These are phyloP conservation scores for Diadegma fenestrale DNA, from an alignment of 2,888 invertebrate species.

Conservation along the genomic window DNA sequence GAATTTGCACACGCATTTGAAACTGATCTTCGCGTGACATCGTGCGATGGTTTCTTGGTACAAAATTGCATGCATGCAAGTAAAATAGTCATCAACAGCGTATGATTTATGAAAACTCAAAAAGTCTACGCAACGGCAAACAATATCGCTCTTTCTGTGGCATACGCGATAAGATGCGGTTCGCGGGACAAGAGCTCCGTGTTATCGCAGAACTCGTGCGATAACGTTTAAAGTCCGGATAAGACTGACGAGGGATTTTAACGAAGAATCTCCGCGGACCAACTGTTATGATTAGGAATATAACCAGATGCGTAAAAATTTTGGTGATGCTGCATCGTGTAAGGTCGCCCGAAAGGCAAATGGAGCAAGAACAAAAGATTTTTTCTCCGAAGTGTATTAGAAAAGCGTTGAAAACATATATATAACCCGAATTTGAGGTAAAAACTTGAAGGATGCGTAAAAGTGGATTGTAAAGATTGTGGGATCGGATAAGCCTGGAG, in stretches of 20 bases:
- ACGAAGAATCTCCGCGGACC: conserved; percentile 24
- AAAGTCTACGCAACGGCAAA: background rate
- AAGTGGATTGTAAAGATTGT: conserved; percentile 29
- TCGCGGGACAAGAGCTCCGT: conserved; percentile 14
- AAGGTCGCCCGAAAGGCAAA: conserved; percentile 19
- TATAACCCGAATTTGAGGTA: conserved; percentile 14
- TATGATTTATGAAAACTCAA: background rate
- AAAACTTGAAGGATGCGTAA: conserved; percentile 17
- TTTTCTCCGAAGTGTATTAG: conserved; percentile 21
- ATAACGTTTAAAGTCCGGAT: conserved; percentile 69
- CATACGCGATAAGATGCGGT: conserved; percentile 55
- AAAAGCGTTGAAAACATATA: conserved; percentile 30
- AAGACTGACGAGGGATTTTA: conserved; percentile 32
- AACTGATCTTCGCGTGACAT: background rate
- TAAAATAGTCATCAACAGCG: background rate
- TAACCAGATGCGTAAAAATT: conserved; percentile 30
- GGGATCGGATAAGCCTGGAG: conserved; percentile 38
- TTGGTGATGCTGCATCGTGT: conserved; percentile 10
- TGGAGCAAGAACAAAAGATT: conserved; percentile 24
- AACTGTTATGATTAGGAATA: background rate
- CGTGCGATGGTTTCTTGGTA: too few species aligned
- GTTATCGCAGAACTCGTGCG: conserved; percentile 50
- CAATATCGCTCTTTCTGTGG: background rate
- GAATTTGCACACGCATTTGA: background rate
- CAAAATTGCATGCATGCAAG: background rate